phyloP scores from a whole-genome alignment of 2,797 vertebrate genomes.

The Molossus alvarezi region DNA sequence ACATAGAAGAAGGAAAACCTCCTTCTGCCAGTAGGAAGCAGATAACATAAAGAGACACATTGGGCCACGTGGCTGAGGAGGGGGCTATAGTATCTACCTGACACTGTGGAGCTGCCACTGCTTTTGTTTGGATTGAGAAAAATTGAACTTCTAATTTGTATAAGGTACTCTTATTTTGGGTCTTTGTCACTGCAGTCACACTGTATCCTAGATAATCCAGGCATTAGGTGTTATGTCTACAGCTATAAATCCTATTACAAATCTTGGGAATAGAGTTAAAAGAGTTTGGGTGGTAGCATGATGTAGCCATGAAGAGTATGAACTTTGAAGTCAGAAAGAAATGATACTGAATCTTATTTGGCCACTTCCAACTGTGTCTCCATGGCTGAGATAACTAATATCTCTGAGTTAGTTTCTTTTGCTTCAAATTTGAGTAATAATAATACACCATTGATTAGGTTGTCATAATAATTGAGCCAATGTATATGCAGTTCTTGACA shows the following conservation, averaged over 20 bases:
- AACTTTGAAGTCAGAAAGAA: neutral
- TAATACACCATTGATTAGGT: neutral
- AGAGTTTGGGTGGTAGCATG: neutral
- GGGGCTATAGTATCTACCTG: neutral
- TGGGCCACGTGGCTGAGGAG: neutral
- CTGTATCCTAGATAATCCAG: neutral
- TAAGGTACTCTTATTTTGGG: neutral
- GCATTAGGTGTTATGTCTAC: neutral
- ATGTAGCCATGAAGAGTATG: neutral
- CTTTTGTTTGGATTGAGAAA: conserved; percentile 9
- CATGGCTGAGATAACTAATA: neutral
- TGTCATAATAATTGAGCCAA: neutral
- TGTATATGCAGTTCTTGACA: neutral
- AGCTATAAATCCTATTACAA: neutral
- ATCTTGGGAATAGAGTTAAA: neutral
- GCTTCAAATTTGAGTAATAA: neutral
- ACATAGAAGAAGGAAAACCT: too few relatives aligned
- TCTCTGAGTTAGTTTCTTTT: neutral
- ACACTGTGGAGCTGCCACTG: neutral
- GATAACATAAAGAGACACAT: neutral
- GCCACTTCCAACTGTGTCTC: neutral
- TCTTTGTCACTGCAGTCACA: neutral
- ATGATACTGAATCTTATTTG: neutral
- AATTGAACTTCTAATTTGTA: conserved; percentile 27
- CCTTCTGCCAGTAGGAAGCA: neutral